These are phyloP conservation scores for Malurus leucopterus DNA, from an alignment of 2,797 vertebrate genomes.

Conservation along the genomic window DNA sequence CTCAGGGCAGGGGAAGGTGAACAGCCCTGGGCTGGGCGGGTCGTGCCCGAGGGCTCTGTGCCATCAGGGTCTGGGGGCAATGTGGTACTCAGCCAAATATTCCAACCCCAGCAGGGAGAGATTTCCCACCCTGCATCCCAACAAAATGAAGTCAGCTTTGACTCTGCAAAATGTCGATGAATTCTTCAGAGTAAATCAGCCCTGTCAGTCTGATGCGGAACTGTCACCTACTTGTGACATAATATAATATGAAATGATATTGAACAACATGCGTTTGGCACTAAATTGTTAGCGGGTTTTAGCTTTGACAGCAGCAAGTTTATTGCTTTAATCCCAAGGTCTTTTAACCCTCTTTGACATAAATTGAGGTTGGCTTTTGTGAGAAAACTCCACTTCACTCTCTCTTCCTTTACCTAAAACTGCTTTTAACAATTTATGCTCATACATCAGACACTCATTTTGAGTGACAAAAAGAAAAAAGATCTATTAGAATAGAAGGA, in stretches of 20 bases:
- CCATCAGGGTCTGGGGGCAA: neutral
- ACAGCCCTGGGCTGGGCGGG: neutral
- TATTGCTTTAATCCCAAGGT: conserved; percentile 96
- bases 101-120: conserved; percentile 63
- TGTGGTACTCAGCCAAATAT: neutral
- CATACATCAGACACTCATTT: conserved; percentile 78
- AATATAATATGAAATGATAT: conserved; percentile 98
- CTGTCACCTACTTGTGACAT: conserved; percentile 87
- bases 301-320: conserved; percentile 96
- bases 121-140: conserved; percentile 79
- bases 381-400: conserved; percentile 78
- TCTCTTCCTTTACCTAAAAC: conserved; percentile 86
- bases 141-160: conserved; percentile 85
- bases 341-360: conserved; percentile 95
- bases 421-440: conserved; percentile 87
- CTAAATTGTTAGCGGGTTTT: conserved; percentile 93
- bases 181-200: conserved; percentile 90
- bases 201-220: conserved; percentile 89
- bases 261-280: conserved; percentile 91
- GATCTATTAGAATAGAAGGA: conserved; percentile 73
- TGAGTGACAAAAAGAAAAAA: conserved; percentile 82
- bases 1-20: neutral
- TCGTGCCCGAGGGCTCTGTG: neutral
- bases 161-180: conserved; percentile 86
- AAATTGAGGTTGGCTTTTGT: conserved; percentile 97